Evolutionary conservation across 2,888 invertebrate species (phyloP).

Genomic region (Tetragnatha montana): DNA sequence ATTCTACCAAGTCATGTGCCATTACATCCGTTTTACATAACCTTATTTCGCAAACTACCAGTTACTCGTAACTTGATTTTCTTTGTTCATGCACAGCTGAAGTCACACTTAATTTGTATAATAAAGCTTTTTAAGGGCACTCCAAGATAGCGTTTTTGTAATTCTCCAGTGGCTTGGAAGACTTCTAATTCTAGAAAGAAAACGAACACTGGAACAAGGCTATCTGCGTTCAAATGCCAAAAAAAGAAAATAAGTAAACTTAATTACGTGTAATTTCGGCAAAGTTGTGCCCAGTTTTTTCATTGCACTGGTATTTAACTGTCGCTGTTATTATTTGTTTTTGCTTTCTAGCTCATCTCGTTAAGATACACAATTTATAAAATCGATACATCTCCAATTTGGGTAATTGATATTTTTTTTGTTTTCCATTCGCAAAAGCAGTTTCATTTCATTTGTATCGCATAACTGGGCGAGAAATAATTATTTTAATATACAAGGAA

Average conservation of each 20-base stretch:
- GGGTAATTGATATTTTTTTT: slow-evolving; percentile 55
- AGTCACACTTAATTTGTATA: slow-evolving; percentile 21
- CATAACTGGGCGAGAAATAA: neutral
- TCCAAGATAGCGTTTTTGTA: neutral
- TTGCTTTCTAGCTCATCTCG: slow-evolving; percentile 24
- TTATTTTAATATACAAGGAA: neutral
- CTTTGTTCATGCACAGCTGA: neutral
- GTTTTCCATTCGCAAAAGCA: neutral
- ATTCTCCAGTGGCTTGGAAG: slow-evolving; percentile 25
- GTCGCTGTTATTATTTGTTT: slow-evolving; percentile 32
- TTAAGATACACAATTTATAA: slow-evolving; percentile 38
- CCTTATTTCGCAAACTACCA: neutral
- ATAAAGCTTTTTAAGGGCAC: slow-evolving; percentile 18
- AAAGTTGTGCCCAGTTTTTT: slow-evolving; percentile 34
- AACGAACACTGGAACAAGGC: neutral
- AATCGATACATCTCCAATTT: slow-evolving; percentile 45
- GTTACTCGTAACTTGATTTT: neutral
- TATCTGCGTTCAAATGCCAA: slow-evolving; percentile 21
- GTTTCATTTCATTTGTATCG: neutral
- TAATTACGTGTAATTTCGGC: slow-evolving; percentile 47
- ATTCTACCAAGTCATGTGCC: neutral
- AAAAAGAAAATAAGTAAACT: slow-evolving; percentile 19
- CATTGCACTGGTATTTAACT: slow-evolving; percentile 7
- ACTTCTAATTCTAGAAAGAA: slow-evolving; percentile 8
- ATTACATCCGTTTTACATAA: neutral